Conservation (phyloP, 2,113 vertebrate genomes). For the Syngnathus floridae region DNA sequence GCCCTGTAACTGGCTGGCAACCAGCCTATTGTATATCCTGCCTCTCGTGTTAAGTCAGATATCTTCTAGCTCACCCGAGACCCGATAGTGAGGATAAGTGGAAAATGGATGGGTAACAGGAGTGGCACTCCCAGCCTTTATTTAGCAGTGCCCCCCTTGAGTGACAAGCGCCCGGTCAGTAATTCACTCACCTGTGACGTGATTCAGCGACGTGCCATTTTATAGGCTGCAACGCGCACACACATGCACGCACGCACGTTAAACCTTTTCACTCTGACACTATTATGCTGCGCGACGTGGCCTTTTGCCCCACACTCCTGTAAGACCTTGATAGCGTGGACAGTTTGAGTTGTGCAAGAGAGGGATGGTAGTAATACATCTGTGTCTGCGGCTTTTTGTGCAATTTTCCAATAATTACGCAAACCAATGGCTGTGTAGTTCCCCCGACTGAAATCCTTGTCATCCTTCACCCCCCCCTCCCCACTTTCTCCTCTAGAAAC, state of each 20-base stretch:
- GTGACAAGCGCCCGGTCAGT: constrained; percentile 21
- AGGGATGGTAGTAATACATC: constrained; percentile 23
- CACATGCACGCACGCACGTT: constrained; percentile 6
- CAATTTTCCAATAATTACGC: constrained; percentile 36
- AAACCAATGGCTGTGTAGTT: neutral
- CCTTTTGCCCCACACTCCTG: constrained; percentile 35
- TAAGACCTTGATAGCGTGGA: constrained; percentile 17
- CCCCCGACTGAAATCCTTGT: constrained; percentile 31
- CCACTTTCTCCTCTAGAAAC: constrained; percentile 66
- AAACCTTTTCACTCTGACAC: constrained; percentile 48
- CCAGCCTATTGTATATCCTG: neutral
- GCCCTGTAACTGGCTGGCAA: neutral
- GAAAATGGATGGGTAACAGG: neutral
- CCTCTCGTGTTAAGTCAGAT: neutral
- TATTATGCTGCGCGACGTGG: constrained; percentile 21
- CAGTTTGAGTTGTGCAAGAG: constrained; percentile 27
- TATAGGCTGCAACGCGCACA: constrained; percentile 3
- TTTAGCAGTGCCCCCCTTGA: constrained; percentile 18
- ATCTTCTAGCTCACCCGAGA: neutral
- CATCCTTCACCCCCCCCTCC: constrained; percentile 21
- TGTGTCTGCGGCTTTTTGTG: constrained; percentile 19
- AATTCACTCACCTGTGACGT: constrained; percentile 38
- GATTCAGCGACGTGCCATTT: constrained; percentile 24
- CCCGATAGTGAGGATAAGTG: neutral
- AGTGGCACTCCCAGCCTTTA: constrained; percentile 4